phyloP scores from a whole-genome alignment of 2,113 vertebrate genomes.

The Odontophorus gujanensis region DNA sequence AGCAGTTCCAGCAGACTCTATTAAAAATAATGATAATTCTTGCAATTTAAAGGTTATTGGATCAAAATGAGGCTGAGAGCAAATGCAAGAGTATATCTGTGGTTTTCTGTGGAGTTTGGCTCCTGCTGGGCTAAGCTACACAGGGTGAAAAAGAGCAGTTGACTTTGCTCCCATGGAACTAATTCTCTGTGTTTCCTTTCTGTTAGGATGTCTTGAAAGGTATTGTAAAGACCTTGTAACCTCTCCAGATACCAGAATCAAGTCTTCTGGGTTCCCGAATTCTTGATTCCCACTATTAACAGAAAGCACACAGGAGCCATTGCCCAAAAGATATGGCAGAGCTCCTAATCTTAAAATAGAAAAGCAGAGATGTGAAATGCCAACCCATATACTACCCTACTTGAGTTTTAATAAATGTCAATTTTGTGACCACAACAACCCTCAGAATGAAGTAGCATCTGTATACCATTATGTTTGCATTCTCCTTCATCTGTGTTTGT shows the following conservation, averaged over 20 bases:
- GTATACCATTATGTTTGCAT: neutral
- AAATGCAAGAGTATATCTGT: neutral
- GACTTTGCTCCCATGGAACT: neutral
- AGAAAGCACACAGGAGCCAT: neutral
- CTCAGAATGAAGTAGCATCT: neutral
- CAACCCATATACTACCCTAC: fast-evolving
- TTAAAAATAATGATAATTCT: neutral
- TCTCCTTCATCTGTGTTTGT: fast-evolving
- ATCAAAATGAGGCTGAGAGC: neutral
- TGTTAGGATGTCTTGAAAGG: neutral
- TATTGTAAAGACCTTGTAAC: neutral
- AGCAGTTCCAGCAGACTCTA: neutral
- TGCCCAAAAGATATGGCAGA: neutral
- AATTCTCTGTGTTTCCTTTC: neutral
- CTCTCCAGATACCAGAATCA: neutral
- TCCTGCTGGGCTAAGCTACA: neutral
- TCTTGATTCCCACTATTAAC: neutral
- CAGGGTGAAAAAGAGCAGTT: neutral
- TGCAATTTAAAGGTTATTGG: neutral
- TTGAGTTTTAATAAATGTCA: neutral
- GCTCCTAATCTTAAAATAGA: neutral
- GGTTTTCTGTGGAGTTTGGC: neutral
- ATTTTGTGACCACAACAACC: neutral
- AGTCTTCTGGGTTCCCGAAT: neutral
- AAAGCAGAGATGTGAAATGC: neutral